Conservation (phyloP, 2,113 vertebrate genomes). For the Solea senegalensis region DNA sequence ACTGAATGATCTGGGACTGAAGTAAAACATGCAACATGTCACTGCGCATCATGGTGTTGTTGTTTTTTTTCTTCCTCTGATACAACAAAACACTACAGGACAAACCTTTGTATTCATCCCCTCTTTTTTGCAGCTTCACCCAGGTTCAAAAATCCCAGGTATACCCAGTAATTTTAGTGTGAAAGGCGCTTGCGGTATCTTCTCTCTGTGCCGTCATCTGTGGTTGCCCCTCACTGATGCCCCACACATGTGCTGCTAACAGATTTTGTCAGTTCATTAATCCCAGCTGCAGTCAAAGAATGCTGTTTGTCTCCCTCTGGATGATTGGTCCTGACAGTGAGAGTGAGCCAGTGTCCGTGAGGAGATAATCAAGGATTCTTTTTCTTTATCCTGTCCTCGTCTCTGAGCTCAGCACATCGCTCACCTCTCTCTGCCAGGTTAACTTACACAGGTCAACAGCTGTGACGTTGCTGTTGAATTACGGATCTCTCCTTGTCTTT, state of each 20-base stretch:
- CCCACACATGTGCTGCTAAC: conserved; percentile 38
- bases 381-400: conserved; percentile 16
- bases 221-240: conserved; percentile 31
- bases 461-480: conserved; percentile 52
- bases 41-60: too few species aligned
- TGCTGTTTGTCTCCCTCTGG: conserved; percentile 48
- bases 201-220: conserved; percentile 42
- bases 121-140: too few species aligned
- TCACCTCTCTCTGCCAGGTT: conserved; percentile 58
- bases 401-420: conserved; percentile 46
- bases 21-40: too few species aligned
- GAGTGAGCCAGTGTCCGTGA: conserved; percentile 57
- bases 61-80: too few species aligned
- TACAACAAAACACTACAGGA: too few species aligned
- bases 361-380: conserved; percentile 52
- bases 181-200: background rate
- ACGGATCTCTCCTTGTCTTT: conserved; percentile 37
- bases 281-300: conserved; percentile 66
- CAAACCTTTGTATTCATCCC: too few species aligned
- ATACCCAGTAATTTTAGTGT: too few species aligned
- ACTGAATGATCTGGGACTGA: too few species aligned
- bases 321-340: conserved; percentile 61
- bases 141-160: too few species aligned
- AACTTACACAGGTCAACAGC: conserved; percentile 68
- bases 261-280: conserved; percentile 66